Evolutionary conservation across 1,140 invertebrate species (phyloP).

Genomic region (Brachionus sp.): DNA sequence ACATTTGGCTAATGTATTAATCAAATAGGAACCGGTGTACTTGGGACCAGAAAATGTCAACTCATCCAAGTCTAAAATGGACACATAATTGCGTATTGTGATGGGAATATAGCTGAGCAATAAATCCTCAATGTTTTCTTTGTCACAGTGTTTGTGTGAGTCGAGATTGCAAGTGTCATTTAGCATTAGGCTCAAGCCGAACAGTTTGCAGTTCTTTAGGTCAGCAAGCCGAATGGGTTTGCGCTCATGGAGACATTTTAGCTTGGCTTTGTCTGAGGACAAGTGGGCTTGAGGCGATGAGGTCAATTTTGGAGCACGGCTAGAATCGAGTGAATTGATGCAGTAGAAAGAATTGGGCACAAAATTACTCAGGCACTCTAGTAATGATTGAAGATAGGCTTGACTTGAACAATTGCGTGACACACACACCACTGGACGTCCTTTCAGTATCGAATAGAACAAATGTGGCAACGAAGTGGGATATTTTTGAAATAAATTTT

Average conservation of each 20-base stretch:
- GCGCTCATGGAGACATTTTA: slow-evolving; percentile 15
- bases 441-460: slow-evolving; percentile 40
- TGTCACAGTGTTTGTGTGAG: neutral
- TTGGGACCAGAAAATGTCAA: neutral
- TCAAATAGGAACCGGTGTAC: slow-evolving; percentile 33
- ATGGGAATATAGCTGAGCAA: slow-evolving; percentile 28
- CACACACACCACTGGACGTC: slow-evolving; percentile 20
- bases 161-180: neutral
- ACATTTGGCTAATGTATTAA: neutral
- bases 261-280: neutral
- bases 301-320: neutral
- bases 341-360: slow-evolving; percentile 45
- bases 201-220: slow-evolving; percentile 29
- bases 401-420: neutral
- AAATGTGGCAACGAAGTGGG: neutral
- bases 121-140: slow-evolving; percentile 9
- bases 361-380: slow-evolving; percentile 24
- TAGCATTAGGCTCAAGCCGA: slow-evolving; percentile 9
- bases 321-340: neutral
- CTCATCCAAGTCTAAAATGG: slow-evolving; percentile 39
- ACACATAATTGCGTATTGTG: slow-evolving; percentile 29
- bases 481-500: neutral
- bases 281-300: neutral
- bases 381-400: neutral
- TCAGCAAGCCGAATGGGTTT: slow-evolving; percentile 10